Base-by-base conservation (phyloP, 2,888 invertebrate species). In the Idaea dimidiata region DNA sequence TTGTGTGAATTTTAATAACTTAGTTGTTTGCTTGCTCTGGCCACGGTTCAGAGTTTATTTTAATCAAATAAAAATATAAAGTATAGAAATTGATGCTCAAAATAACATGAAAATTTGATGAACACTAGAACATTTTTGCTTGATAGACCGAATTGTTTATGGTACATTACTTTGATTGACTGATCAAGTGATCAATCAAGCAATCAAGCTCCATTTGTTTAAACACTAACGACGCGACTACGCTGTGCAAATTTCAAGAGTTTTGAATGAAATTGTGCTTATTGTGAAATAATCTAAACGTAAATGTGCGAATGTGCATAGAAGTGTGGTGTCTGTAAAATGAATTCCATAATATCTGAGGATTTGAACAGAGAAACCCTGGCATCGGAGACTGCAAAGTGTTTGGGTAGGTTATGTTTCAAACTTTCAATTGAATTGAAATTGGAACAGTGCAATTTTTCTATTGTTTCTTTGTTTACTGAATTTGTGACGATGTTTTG, bases 361-460 rank as follows among this genome's bases (percentile, higher is more conserved):
- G 89, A 90, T 81, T 78, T 86, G 70, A 80, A 80, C 73, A 84
- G 86, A 72, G 88, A 90, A 77, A 76, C 86, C 75, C 83, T 89
- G 73, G 85, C 88, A 70, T 81, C 77, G 68, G 85, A 88, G 74
- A 81, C 85, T 70, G 83, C 86, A 66, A 86, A 86, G 80, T 87
- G 84, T 82, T 67, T 91, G 76, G 80, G 91, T 92, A 87, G 87
- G 91, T 89, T 89, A 89, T 83, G 77, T 81, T 88, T 88, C 76
- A 79, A 85, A 89, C 79, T 78, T 87, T 72, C 87, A 89, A 87
- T 74, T 74, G 73, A 70, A 43, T 43, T 10, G 43, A 43, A 43
- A 43, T 43, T 43, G 10, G 43, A 43, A 43, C 43, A 43, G 43
- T 43, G 66, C 67, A 66, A 69, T 70, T 72, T 67, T 82, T 87